These are phyloP conservation scores for Eriocheir sinensis DNA, from an alignment of 1,140 invertebrate species.

Conservation along the genomic window DNA sequence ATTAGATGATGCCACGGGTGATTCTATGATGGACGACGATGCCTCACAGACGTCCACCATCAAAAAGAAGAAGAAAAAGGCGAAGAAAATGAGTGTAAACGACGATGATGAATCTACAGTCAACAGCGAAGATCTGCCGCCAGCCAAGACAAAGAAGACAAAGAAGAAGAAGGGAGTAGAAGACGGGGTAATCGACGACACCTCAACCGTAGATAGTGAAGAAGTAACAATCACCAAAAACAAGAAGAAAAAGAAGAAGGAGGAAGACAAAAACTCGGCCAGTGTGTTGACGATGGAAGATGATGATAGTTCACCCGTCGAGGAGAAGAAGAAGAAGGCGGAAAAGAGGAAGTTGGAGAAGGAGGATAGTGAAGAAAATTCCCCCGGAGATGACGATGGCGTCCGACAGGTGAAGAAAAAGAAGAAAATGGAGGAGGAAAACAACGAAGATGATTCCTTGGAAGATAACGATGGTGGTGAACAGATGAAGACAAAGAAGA, in stretches of 20 bases:
- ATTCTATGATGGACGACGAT: too few species aligned
- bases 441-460: neutral
- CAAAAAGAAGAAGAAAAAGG: too few species aligned
- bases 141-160: neutral
- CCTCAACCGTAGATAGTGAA: neutral
- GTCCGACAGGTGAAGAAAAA: too few species aligned
- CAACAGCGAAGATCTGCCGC: too few species aligned
- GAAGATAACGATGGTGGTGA: neutral
- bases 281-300: neutral
- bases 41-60: too few species aligned
- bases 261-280: neutral
- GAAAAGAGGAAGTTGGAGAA: neutral
- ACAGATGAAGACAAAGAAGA: neutral
- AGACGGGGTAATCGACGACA: neutral
- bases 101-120: too few species aligned
- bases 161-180: neutral
- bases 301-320: neutral
- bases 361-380: neutral
- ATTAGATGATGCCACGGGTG: too few species aligned
- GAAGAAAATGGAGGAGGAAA: too few species aligned
- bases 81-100: too few species aligned
- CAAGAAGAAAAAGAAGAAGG: neutral
- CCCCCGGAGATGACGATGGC: neutral
- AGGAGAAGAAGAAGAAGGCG: neutral
- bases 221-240: neutral